Base-by-base conservation (phyloP, 1,140 invertebrate genomes). In the Pinna nobilis region DNA sequence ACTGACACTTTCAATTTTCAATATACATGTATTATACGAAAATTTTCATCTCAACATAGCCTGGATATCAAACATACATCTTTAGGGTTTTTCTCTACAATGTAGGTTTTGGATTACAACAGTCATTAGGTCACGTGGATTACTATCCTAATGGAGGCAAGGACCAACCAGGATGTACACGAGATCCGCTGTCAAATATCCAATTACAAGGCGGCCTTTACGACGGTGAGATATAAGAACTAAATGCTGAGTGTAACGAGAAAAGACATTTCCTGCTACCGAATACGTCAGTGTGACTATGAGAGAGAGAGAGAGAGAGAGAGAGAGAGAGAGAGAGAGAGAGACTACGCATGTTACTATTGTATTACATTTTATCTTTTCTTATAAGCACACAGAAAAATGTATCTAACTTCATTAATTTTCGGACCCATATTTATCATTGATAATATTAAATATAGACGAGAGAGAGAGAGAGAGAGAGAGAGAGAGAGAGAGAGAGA, bases 91-190 rank as follows among this genome's bases (percentile, higher is more conserved):
- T 33, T 59, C 23, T 59, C 30, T 53, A 11, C 23, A 33, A n/a
- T 51, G 4, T 2, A 69, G 79, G 79, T 18, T 78, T 68, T 30
- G 79, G 79, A 57, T 68, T 79, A 70, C 59, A 35, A 11, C 50
- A 75, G 28, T 4, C 74, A n/a, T 49, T 51, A 5, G 82, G 81
- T 23, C 82, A 84, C 66, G 72, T 79, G 2, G 82, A 84, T 35
- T 84, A 79, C 71, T 84, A 82, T 41, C 79, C 81, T n/a, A 81
- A 82, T 25, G 71, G 80, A 30, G 82, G 82, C 0, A 41, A 60
- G 6, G 35, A 66, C n/a, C 82, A 83, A 61, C 83, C 83, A 3
- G 80, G 80, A 23, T 85, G 82, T 78, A 33, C 41, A 13, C 64
- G 68, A 28, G 65, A 66, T n/a, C 47, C 59, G n/a, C 23, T 70